Evolutionary conservation across 2,888 invertebrate genomes (phyloP).

Genomic region (Portevinia maculata): DNA sequence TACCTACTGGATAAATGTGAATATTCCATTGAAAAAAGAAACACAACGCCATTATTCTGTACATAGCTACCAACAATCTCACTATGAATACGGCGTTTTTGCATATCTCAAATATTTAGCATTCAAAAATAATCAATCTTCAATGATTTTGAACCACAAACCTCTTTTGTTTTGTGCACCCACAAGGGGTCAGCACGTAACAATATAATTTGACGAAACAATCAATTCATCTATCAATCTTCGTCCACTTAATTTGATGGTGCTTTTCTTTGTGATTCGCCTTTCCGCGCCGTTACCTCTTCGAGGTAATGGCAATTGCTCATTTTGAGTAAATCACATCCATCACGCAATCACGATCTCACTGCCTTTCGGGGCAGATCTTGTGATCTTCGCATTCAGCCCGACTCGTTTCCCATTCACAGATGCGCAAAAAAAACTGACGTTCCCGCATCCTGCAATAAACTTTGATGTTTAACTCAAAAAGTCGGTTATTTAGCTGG

Average conservation of each 20-base stretch:
- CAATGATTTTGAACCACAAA: too few species aligned
- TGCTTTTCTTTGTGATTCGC: conserved; percentile 25
- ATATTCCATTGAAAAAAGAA: too few species aligned
- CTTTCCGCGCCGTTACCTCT: conserved; percentile 1
- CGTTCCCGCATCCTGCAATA: conserved; percentile 51
- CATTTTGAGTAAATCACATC: conserved; percentile 72
- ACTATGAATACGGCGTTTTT: too few species aligned
- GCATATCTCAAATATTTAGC: too few species aligned
- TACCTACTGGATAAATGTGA: too few species aligned
- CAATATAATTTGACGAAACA: conserved; percentile 69
- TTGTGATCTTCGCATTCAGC: conserved; percentile 61
- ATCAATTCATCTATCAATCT: conserved; percentile 73
- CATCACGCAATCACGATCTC: conserved; percentile 73
- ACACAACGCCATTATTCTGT: too few species aligned
- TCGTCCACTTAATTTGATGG: conserved; percentile 67
- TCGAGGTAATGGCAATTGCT: conserved; percentile 54
- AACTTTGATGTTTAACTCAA: conserved; percentile 61
- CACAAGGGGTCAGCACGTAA: conserved; percentile 70
- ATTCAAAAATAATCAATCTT: too few species aligned
- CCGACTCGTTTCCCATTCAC: conserved; percentile 22
- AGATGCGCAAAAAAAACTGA: conserved; percentile 11
- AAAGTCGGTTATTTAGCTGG: conserved; percentile 54
- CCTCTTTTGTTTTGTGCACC: conserved; percentile 2
- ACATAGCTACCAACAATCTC: too few species aligned
- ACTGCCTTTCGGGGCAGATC: conserved; percentile 56